Evolutionary conservation across 2,888 invertebrate species (phyloP).

Genomic region (Plebejus melissa): DNA sequence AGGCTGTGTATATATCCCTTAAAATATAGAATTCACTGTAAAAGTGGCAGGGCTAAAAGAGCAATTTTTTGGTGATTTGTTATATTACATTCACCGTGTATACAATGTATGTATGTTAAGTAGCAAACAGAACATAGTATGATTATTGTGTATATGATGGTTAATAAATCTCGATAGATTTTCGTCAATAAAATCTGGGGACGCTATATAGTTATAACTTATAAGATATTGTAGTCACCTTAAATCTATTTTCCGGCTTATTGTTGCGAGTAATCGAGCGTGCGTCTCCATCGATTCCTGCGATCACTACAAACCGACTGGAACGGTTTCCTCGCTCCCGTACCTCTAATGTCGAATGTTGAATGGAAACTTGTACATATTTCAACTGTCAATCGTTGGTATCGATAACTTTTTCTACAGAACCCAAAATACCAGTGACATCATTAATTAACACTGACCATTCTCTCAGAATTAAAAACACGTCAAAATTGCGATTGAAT

Average conservation of each 20-base stretch:
- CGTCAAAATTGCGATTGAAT: no score
- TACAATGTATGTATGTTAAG: neutral
- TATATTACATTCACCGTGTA: neutral
- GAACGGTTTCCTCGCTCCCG: constrained; percentile 64
- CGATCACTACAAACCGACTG: constrained; percentile 70
- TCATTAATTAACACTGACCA: no score
- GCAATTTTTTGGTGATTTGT: no score
- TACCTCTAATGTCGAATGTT: constrained; percentile 70
- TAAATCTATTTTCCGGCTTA: constrained; percentile 46
- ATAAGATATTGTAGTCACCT: neutral
- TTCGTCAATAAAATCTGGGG: neutral
- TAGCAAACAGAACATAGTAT: neutral
- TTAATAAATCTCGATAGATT: neutral
- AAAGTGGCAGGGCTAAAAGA: no score
- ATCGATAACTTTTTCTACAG: neutral
- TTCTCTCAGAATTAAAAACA: neutral
- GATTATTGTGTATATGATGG: neutral
- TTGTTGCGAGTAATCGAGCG: constrained; percentile 67
- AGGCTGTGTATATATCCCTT: no score
- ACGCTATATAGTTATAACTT: neutral
- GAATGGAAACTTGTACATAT: constrained; percentile 56
- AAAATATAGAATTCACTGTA: no score
- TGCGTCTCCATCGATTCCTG: constrained; percentile 68
- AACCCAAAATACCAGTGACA: neutral
- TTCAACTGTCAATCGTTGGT: constrained; percentile 39